phyloP scores from a whole-genome alignment of 1,140 invertebrate species.

The Drosophila sproati region DNA sequence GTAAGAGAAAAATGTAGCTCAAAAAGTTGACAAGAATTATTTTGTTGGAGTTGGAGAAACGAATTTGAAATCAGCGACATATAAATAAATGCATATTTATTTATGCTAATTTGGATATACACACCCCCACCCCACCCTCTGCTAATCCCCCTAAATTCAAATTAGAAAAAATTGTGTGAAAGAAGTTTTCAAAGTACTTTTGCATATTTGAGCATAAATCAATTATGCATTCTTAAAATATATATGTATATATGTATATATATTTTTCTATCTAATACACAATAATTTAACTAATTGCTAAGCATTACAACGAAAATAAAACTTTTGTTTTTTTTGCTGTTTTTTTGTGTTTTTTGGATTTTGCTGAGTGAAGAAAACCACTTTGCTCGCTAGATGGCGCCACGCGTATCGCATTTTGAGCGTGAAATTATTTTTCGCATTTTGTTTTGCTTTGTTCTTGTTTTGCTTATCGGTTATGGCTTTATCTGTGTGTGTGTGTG shows the following conservation, averaged over 20 bases:
- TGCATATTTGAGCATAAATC: conserved; percentile 70
- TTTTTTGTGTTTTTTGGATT: not conserved
- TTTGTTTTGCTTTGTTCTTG: not conserved
- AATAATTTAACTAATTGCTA: conserved; percentile 61
- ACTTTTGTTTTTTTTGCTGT: conserved; percentile 3
- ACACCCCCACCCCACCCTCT: not conserved
- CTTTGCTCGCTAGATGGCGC: conserved; percentile 55
- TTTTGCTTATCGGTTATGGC: conserved; percentile 13
- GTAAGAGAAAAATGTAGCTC: not conserved
- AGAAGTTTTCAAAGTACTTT: conserved; percentile 46
- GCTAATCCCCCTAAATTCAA: not conserved
- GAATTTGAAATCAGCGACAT: conserved; percentile 1
- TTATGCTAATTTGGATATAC: conserved; percentile 42
- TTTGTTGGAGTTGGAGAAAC: not conserved
- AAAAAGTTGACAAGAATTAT: not conserved
- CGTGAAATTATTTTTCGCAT: not conserved
- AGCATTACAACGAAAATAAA: not conserved
- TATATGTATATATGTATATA: too few relatives aligned
- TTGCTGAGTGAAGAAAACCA: conserved; percentile 14
- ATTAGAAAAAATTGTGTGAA: conserved; percentile 51
- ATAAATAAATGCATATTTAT: conserved; percentile 49
- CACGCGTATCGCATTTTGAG: conserved; percentile 50
- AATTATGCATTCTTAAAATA: conserved; percentile 66
- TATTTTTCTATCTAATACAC: conserved; percentile 49
- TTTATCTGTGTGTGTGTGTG: conserved; percentile 2